Conservation (phyloP, 2,888 invertebrate species). For the Aleiodes leptofemur region DNA sequence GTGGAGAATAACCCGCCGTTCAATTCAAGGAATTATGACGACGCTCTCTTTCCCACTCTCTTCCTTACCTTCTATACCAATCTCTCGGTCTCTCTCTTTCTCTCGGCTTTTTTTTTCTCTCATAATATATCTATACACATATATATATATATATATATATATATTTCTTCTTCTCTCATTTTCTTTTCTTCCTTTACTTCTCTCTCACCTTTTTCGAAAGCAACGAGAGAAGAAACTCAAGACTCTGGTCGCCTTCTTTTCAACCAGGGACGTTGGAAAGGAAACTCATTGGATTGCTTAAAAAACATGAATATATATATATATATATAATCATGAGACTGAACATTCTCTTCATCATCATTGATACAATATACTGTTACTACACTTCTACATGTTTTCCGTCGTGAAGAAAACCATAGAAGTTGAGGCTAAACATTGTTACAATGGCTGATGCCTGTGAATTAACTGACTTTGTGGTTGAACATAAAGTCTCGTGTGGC, state of each 20-base stretch:
- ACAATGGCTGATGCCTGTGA: not conserved
- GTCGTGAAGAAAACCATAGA: not conserved
- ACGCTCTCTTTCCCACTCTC: slow-evolving; percentile 67
- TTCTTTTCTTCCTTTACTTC: slow-evolving; percentile 61
- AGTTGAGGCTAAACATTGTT: not conserved
- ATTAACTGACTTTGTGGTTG: too few species aligned
- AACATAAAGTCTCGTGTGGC: slow-evolving; percentile 12
- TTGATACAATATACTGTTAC: slow-evolving; percentile 10
- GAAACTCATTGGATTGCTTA: slow-evolving; percentile 48
- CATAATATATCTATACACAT: slow-evolving; percentile 13
- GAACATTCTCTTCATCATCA: slow-evolving; percentile 32
- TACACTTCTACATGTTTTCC: slow-evolving; percentile 11
- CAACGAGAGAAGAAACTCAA: slow-evolving; percentile 49
- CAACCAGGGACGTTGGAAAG: slow-evolving; percentile 52
- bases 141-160: slow-evolving; percentile 44
- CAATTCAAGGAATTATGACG: slow-evolving; percentile 75
- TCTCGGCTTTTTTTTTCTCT: slow-evolving; percentile 47
- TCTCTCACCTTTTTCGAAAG: slow-evolving; percentile 50
- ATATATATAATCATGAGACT: too few species aligned
- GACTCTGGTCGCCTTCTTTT: slow-evolving; percentile 33
- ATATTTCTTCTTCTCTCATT: slow-evolving; percentile 34
- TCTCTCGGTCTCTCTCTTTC: slow-evolving; percentile 36
- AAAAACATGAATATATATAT: slow-evolving; percentile 27
- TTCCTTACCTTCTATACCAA: slow-evolving; percentile 47
- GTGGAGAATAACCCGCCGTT: slow-evolving; percentile 73